Evolutionary conservation across 2,888 invertebrate genomes (phyloP), one percentile per base, ranked within the genome.

Genomic region (Pimpla rufipes): DNA sequence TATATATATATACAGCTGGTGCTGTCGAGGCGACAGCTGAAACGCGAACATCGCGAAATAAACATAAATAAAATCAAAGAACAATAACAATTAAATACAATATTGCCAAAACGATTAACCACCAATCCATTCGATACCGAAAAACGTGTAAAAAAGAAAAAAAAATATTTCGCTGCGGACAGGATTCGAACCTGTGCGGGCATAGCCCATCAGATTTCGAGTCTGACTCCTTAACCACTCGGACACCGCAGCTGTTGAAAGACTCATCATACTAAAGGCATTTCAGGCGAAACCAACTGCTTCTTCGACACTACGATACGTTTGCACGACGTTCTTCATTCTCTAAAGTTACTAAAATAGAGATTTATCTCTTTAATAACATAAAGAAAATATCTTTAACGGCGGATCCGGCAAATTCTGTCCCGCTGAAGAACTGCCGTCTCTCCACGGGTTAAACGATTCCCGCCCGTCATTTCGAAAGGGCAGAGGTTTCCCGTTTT

Each of bases 171-270:
- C 93, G 93, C 93, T 94, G 93, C 93, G 94, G 94, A 94, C 94
- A 95, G 95, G 95, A 94, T 95, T 95, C 94, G 95, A 95, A 95
- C 95, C 95, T 95, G 94, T 94, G 95, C 95, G 95, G 95, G 95
- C 94, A 95, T 89, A 94, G 94, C 95, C 95, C 95, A 95, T 94
- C 94, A 94, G 95, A 95, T 95, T 95, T 95, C 95, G 94, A 95
- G 95, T 95, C 95, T 94, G 94, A 95, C 95, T 94, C 94, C 94
- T 94, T 94, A 94, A 94, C 94, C 94, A 94, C 94, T 94, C 94
- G 94, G 94, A 94, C 94, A 94, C 93, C 94, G 94, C 94, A 94
- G 94, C 94, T 90, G 67, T 79, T 77, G 80, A 35, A 11, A 64
- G 11, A 11, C 0, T 0, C 11, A 4, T 5, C 50, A 1, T 74